Conservation (phyloP, 2,113 vertebrate genomes). For the Rhea pennata region DNA sequence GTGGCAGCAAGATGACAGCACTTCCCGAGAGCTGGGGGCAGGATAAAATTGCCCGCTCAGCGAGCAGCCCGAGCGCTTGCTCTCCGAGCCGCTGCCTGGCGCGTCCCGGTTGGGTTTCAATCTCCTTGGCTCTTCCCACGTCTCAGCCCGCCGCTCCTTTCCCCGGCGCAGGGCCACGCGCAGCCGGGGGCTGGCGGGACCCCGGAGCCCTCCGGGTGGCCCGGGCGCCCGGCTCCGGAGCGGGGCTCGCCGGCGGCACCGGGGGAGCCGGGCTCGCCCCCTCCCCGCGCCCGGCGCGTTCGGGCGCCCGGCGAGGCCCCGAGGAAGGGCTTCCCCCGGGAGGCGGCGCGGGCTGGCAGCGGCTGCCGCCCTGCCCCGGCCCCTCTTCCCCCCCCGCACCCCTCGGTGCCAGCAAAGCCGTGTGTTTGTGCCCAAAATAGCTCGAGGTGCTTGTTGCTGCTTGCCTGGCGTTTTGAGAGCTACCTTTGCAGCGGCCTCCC, state of each 20-base stretch:
- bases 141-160: background rate
- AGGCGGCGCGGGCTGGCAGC: no score
- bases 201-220: no score
- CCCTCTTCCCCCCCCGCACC: no score
- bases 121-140: background rate
- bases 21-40: conserved; percentile 31
- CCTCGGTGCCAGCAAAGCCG: no score
- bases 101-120: background rate
- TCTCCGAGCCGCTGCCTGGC: background rate
- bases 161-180: background rate
- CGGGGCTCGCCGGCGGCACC: no score
- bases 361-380: no score
- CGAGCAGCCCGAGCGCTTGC: background rate
- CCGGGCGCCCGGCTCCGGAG: no score
- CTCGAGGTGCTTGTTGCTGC: background rate
- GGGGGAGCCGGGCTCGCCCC: no score
- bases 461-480: background rate
- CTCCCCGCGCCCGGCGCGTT: no score
- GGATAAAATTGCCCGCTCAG: conserved; percentile 28
- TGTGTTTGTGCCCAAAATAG: background rate
- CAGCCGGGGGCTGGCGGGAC: no score
- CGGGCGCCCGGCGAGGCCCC: no score
- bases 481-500: background rate
- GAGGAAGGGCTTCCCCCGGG: no score
- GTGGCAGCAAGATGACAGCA: conserved; percentile 30